Conservation (phyloP, 2,797 vertebrate genomes). For the Acipenser transmontanus region DNA sequence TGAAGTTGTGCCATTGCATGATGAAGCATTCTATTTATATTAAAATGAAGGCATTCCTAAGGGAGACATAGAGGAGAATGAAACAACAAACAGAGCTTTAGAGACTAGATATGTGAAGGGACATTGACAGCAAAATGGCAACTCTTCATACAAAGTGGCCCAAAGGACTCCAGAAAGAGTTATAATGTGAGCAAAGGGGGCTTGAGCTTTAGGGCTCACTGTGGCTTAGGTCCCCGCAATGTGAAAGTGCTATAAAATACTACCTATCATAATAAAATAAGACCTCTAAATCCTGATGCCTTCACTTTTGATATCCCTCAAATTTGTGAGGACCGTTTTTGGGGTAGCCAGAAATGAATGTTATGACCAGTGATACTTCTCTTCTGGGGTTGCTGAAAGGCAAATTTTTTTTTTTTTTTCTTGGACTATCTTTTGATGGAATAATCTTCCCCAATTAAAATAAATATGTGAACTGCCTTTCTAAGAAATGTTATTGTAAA, state of each 20-base stretch:
- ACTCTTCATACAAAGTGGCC: slow-evolving; percentile 63
- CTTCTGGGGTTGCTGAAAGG: slow-evolving; percentile 41
- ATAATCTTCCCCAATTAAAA: too few species aligned
- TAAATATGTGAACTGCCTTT: too few species aligned
- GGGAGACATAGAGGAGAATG: slow-evolving; percentile 92
- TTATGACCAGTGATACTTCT: slow-evolving; percentile 34
- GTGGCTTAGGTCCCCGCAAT: slow-evolving; percentile 43
- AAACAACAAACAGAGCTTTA: slow-evolving; percentile 90
- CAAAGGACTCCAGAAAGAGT: slow-evolving; percentile 71
- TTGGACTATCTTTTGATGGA: too few species aligned
- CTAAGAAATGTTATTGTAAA: too few species aligned
- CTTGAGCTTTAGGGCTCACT: slow-evolving; percentile 48
- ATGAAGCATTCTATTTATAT: slow-evolving; percentile 99
- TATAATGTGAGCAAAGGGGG: slow-evolving; percentile 53
- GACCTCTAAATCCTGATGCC: slow-evolving; percentile 47
- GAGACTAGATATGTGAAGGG: slow-evolving; percentile 56
- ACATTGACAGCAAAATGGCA: slow-evolving; percentile 74
- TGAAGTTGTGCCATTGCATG: slow-evolving; percentile 75
- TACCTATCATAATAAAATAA: slow-evolving; percentile 55
- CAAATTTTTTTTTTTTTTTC: slow-evolving; percentile 4
- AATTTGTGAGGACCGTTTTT: slow-evolving; percentile 35
- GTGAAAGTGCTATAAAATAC: slow-evolving; percentile 60
- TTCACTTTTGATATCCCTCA: slow-evolving; percentile 33
- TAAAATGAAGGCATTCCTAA: slow-evolving; percentile 92
- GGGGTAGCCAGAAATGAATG: slow-evolving; percentile 29